Percentiles rank a stretch among this genome's conserved stretches.
These are phyloP conservation scores for Oreocharis arfaki DNA, from an alignment of 2,113 vertebrate genomes.

Conservation along the genomic window DNA sequence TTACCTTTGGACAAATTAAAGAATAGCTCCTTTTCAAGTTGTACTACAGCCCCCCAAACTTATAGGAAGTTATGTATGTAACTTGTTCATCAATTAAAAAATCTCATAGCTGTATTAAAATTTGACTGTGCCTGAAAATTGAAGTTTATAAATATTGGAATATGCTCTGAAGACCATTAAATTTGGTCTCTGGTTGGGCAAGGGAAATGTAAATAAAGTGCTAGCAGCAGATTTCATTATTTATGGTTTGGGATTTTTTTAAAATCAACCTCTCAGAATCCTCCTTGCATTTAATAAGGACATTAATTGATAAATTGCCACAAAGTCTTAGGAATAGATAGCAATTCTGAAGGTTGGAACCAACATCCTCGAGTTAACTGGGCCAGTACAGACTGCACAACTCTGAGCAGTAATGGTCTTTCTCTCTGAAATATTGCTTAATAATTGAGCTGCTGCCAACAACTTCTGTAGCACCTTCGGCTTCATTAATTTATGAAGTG, in stretches of 20 bases:
- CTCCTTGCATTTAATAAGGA: background rate
- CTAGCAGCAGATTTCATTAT: background rate
- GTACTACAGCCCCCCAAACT: accelerated
- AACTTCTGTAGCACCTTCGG: background rate
- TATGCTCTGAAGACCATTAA: background rate
- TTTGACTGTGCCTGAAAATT: background rate
- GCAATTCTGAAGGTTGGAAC: background rate
- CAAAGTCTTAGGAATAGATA: background rate
- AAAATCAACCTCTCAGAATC: background rate
- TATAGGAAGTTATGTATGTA: background rate
- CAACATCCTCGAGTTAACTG: background rate
- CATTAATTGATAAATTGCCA: background rate
- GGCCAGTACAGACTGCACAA: background rate
- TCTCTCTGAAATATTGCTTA: background rate
- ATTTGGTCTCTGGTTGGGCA: background rate
- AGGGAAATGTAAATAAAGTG: background rate
- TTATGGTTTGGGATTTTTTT: background rate
- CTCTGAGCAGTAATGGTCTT: background rate
- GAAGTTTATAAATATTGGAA: background rate
- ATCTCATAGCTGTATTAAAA: background rate
- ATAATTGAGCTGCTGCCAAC: background rate
- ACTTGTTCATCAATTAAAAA: background rate
- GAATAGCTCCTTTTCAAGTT: background rate
- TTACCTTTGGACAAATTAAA: background rate
- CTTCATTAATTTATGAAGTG: background rate